phyloP scores from a whole-genome alignment of 1,140 invertebrate genomes.

The Bathynomus jamesi region DNA sequence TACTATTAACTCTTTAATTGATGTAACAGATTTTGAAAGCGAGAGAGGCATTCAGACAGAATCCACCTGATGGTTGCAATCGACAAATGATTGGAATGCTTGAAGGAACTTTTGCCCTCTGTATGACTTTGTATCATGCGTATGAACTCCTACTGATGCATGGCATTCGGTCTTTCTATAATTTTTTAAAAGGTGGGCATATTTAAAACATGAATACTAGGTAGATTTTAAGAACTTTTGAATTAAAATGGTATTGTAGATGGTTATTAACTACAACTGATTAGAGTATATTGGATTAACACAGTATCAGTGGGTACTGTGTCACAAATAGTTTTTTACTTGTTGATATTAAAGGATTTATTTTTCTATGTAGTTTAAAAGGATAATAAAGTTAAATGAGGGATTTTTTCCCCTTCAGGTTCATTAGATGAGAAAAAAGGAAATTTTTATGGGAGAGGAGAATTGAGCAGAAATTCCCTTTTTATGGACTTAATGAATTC shows the following conservation, averaged over 20 bases:
- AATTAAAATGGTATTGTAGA: too few species aligned
- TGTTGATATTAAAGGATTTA: too few species aligned
- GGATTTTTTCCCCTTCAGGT: neutral
- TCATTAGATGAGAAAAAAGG: neutral
- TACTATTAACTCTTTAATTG: too few species aligned
- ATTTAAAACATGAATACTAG: too few species aligned
- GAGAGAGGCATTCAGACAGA: constrained; percentile 48
- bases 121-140: constrained; percentile 76
- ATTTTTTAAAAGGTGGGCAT: constrained; percentile 46
- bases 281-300: too few species aligned
- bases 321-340: too few species aligned
- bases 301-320: too few species aligned
- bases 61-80: constrained; percentile 45
- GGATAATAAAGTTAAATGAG: too few species aligned
- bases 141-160: constrained; percentile 68
- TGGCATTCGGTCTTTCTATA: constrained; percentile 62
- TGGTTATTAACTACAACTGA: too few species aligned
- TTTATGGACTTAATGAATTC: neutral
- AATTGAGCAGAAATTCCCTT: neutral
- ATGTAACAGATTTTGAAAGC: constrained; percentile 46
- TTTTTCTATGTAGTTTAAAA: too few species aligned
- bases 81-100: constrained; percentile 44
- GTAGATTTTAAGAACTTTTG: too few species aligned
- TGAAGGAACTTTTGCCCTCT: constrained; percentile 64
- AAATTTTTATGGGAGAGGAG: neutral